These are phyloP conservation scores for Dolomedes plantarius DNA, from an alignment of 2,888 invertebrate genomes.

Conservation along the genomic window DNA sequence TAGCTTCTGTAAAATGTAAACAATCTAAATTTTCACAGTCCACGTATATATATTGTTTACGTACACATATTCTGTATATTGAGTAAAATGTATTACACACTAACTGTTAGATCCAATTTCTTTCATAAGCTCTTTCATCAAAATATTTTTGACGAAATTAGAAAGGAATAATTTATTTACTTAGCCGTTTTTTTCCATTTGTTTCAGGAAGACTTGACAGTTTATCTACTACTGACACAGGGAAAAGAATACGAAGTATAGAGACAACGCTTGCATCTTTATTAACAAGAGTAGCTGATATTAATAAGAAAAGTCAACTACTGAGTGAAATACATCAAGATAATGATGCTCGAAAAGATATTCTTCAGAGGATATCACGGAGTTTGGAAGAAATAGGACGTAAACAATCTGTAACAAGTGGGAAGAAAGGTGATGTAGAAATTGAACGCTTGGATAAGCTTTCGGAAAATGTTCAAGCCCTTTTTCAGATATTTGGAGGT, in stretches of 20 bases:
- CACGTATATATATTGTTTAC: no score
- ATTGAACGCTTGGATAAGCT: constrained; percentile 56
- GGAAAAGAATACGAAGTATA: constrained; percentile 78
- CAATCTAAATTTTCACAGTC: no score
- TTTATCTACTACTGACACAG: constrained; percentile 77
- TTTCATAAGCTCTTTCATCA: no score
- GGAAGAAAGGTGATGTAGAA: constrained; percentile 51
- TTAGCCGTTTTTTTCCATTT: neutral
- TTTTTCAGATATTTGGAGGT: constrained; percentile 64
- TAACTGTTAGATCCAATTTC: no score
- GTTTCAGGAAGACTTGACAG: constrained; percentile 53
- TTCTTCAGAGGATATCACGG: constrained; percentile 58
- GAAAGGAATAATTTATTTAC: no score
- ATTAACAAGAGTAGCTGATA: constrained; percentile 51
- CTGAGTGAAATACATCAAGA: constrained; percentile 64
- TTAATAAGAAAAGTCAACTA: constrained; percentile 53
- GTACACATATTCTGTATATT: no score
- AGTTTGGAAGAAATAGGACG: constrained; percentile 49
- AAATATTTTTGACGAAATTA: no score
- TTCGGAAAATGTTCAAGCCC: constrained; percentile 61
- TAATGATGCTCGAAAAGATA: constrained; percentile 38
- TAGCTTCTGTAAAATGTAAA: no score
- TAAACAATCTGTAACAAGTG: constrained; percentile 37
- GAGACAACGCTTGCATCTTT: constrained; percentile 64
- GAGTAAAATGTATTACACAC: no score